Conservation (phyloP, 2,888 invertebrate genomes). For the Nemapogon koenigi region DNA sequence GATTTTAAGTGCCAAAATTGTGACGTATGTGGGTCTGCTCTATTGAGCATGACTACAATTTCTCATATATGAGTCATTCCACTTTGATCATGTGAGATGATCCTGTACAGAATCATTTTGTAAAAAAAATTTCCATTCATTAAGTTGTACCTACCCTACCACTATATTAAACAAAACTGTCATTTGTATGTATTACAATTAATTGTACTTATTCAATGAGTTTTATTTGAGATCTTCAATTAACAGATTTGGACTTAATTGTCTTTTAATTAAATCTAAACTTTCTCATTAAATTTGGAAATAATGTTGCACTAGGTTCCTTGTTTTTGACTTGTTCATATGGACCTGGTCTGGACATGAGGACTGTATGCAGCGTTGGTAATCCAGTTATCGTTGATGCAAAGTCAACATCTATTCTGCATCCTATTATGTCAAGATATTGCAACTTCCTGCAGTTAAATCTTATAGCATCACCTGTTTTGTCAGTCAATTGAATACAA, state of each 20-base stretch:
- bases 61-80: too few relatives aligned
- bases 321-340: constrained; percentile 46
- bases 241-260: not conserved
- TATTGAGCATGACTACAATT: too few relatives aligned
- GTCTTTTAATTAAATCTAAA: constrained; percentile 39
- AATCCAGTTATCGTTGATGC: constrained; percentile 42
- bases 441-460: constrained; percentile 56
- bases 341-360: constrained; percentile 53
- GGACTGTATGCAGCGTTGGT: constrained; percentile 47
- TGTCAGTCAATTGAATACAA: constrained; percentile 68
- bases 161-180: too few relatives aligned
- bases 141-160: too few relatives aligned
- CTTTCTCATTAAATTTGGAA: constrained; percentile 45
- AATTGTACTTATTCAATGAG: too few relatives aligned
- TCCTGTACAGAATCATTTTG: too few relatives aligned
- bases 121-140: too few relatives aligned
- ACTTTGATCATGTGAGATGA: too few relatives aligned
- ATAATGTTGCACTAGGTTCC: constrained; percentile 39
- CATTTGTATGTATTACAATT: too few relatives aligned
- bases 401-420: constrained; percentile 52
- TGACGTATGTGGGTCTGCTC: too few relatives aligned
- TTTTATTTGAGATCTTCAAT: too few relatives aligned
- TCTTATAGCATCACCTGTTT: constrained; percentile 55
- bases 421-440: constrained; percentile 65
- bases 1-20: too few relatives aligned